Percentiles rank a stretch among this genome's conserved stretches.
phyloP scores from a whole-genome alignment of 2,888 invertebrate genomes.

The Ypsolopha sequella region DNA sequence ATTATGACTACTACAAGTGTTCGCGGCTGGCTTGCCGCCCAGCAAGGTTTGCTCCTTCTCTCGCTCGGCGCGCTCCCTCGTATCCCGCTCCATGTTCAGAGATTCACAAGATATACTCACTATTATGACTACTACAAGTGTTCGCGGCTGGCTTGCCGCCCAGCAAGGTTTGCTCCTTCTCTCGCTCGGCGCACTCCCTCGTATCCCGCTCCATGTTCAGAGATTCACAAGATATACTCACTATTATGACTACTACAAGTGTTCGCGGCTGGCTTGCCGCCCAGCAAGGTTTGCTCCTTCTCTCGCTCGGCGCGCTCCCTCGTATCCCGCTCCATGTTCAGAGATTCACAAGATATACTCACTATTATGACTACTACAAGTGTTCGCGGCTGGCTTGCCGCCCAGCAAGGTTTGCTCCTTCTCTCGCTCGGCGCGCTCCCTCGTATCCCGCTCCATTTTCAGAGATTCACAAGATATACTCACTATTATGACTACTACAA shows the following conservation, averaged over 20 bases:
- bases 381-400: too few species aligned
- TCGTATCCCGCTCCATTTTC: not conserved
- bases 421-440: too few species aligned
- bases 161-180: too few species aligned
- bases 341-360: slow-evolving; percentile 68
- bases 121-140: too few species aligned
- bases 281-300: slow-evolving; percentile 74
- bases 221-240: slow-evolving; percentile 18
- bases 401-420: too few species aligned
- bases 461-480: slow-evolving; percentile 13
- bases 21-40: slow-evolving; percentile 55
- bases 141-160: too few species aligned
- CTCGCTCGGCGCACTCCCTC: too few species aligned
- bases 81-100: slow-evolving; percentile 95
- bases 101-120: slow-evolving; percentile 46
- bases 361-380: too few species aligned
- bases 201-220: not conserved
- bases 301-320: slow-evolving; percentile 85
- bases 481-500: slow-evolving; percentile 31
- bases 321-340: slow-evolving; percentile 97
- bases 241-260: slow-evolving; percentile 39
- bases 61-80: slow-evolving; percentile 84
- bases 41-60: slow-evolving; percentile 76
- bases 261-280: slow-evolving; percentile 55
- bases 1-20: slow-evolving; percentile 27